phyloP scores from a whole-genome alignment of 2,888 invertebrate genomes.

The Malacosoma neustria region DNA sequence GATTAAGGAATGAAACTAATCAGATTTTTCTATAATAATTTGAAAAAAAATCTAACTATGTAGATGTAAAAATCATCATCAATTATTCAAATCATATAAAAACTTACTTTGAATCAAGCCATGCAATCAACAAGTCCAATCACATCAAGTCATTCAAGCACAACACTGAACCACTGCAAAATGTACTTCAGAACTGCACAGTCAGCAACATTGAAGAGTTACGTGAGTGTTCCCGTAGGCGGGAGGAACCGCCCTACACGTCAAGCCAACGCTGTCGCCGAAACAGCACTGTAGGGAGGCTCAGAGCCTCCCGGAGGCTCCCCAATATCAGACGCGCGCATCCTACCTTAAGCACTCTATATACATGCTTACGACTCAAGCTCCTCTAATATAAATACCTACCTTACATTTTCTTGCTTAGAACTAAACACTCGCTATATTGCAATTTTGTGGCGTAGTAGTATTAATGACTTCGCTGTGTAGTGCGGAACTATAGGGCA shows the following conservation, averaged over 20 bases:
- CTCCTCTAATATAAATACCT: slow-evolving; percentile 15
- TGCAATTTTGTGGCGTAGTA: too few species aligned
- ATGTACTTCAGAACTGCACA: slow-evolving; percentile 11
- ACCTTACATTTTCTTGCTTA: not conserved
- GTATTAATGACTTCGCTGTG: too few species aligned
- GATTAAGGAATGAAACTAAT: not conserved
- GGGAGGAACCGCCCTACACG: slow-evolving; percentile 38
- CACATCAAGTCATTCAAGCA: slow-evolving; percentile 18
- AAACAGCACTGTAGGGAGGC: slow-evolving; percentile 60
- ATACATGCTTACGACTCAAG: slow-evolving; percentile 23
- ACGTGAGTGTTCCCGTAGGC: slow-evolving; percentile 21
- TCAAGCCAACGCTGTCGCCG: slow-evolving; percentile 31
- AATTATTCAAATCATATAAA: too few species aligned
- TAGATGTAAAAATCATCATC: too few species aligned
- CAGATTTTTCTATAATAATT: not conserved
- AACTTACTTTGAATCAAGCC: slow-evolving; percentile 11
- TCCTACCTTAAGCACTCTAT: slow-evolving; percentile 46
- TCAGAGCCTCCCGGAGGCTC: slow-evolving; percentile 35
- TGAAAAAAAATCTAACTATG: too few species aligned
- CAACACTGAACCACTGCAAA: slow-evolving; percentile 25
- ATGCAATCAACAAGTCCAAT: slow-evolving; percentile 16
- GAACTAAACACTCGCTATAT: too few species aligned
- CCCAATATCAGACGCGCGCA: slow-evolving; percentile 57
- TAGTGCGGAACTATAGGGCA: too few species aligned
- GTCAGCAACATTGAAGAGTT: slow-evolving; percentile 19